phyloP scores from a whole-genome alignment of 2,113 vertebrate genomes.

The Eptesicus fuscus region DNA sequence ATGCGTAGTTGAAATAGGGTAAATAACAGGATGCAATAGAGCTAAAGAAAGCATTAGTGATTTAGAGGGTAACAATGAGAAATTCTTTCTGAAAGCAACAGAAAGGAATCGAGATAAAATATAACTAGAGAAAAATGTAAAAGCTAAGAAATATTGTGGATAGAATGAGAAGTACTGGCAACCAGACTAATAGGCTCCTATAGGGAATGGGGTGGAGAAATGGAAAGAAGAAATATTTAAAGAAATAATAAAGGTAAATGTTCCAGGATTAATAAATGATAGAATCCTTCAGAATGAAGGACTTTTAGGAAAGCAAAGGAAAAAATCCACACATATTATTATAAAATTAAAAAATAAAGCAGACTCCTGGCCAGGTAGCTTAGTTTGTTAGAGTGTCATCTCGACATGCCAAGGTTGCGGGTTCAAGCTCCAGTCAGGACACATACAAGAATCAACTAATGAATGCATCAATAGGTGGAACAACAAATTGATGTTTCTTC shows the following conservation, averaged over 20 bases:
- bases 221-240: background rate
- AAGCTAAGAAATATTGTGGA: background rate
- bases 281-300: background rate
- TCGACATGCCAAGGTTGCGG: too few relatives aligned
- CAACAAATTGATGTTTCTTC: too few relatives aligned
- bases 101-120: background rate
- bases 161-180: background rate
- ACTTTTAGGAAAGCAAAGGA: background rate
- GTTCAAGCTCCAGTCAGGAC: too few relatives aligned
- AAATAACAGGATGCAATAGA: background rate
- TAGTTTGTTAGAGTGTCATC: too few relatives aligned
- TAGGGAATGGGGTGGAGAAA: background rate
- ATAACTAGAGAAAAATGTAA: background rate
- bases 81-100: background rate
- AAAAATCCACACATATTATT: background rate
- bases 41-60: slow-evolving; percentile 11
- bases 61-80: background rate
- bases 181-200: background rate
- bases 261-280: background rate
- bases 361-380: background rate
- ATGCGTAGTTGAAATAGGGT: background rate
- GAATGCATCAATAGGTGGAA: too few relatives aligned
- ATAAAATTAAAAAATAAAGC: background rate
- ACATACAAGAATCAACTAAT: too few relatives aligned
- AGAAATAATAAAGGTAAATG: background rate